Percentiles rank a stretch among this genome's conserved stretches.
These are phyloP conservation scores for Trilocha varians DNA, from an alignment of 2,888 invertebrate genomes.

Conservation along the genomic window DNA sequence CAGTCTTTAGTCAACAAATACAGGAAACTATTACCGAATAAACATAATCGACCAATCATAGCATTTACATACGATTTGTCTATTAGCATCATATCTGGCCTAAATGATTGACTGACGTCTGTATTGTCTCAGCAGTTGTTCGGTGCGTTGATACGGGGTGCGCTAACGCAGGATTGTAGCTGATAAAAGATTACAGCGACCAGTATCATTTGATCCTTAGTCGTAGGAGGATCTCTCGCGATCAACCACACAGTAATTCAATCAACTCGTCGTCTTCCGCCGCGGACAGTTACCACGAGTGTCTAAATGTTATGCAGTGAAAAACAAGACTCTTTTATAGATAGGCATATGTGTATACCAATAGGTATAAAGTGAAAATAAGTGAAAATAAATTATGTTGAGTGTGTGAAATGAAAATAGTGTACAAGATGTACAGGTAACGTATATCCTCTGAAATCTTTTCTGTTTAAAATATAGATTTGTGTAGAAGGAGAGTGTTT, in stretches of 20 bases:
- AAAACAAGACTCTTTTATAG: background rate
- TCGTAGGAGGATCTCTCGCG: conserved; percentile 36
- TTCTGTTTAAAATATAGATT: too few species aligned
- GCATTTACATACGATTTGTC: conserved; percentile 41
- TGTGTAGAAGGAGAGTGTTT: too few species aligned
- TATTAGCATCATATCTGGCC: conserved; percentile 33
- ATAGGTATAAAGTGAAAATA: background rate
- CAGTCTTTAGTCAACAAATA: conserved; percentile 37
- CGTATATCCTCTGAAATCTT: too few species aligned
- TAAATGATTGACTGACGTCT: conserved; percentile 34
- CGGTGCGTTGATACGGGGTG: conserved; percentile 32
- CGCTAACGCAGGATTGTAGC: conserved; percentile 33
- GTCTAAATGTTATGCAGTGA: conserved; percentile 1
- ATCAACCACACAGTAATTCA: conserved; percentile 37
- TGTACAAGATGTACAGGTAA: conserved; percentile 33
- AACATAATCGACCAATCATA: conserved; percentile 55
- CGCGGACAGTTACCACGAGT: conserved; percentile 11
- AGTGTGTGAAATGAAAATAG: conserved; percentile 6
- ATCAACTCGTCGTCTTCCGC: conserved; percentile 64
- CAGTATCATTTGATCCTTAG: conserved; percentile 58
- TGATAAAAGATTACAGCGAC: conserved; percentile 65
- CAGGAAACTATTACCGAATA: conserved; percentile 34
- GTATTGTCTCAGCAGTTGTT: conserved; percentile 44
- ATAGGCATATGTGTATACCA: background rate
- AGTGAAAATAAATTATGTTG: conserved; percentile 6